Percentiles rank a stretch among this genome's conserved stretches.
Conservation (phyloP, 2,888 invertebrate genomes). For the Boloria euphrosyne region DNA sequence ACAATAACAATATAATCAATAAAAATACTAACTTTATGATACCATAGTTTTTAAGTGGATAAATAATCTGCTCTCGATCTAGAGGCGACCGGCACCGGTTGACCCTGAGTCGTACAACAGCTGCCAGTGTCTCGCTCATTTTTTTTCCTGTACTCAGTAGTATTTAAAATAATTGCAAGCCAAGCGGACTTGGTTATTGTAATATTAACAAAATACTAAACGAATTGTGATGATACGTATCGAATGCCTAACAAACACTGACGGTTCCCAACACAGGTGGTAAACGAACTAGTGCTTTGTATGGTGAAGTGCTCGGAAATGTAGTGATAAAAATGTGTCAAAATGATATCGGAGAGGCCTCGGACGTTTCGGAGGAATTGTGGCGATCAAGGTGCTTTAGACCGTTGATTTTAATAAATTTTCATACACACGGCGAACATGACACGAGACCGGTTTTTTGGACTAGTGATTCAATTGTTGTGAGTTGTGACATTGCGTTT, state of each 20-base stretch:
- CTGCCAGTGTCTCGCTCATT: slow-evolving; percentile 59
- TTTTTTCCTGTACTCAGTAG: slow-evolving; percentile 49
- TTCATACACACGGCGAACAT: slow-evolving; percentile 41
- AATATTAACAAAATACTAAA: slow-evolving; percentile 3
- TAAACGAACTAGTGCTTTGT: slow-evolving; percentile 21
- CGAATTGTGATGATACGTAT: not conserved
- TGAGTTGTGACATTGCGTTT: slow-evolving; percentile 32
- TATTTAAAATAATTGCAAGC: slow-evolving; percentile 39
- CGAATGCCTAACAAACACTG: slow-evolving; percentile 27
- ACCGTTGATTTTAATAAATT: slow-evolving; percentile 45
- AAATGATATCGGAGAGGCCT: slow-evolving; percentile 78
- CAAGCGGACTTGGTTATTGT: slow-evolving; percentile 41
- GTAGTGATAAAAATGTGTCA: slow-evolving; percentile 65
- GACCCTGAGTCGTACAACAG: slow-evolving; percentile 73
- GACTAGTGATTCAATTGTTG: slow-evolving; percentile 44
- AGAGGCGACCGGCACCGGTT: slow-evolving; percentile 66
- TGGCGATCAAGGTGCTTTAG: slow-evolving; percentile 81
- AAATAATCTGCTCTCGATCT: slow-evolving; percentile 63
- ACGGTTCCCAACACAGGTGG: slow-evolving; percentile 29
- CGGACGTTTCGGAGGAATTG: slow-evolving; percentile 81
- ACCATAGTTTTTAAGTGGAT: slow-evolving; percentile 56
- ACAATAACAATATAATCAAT: not conserved
- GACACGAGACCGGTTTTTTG: slow-evolving; percentile 40
- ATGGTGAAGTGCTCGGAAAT: slow-evolving; percentile 43
- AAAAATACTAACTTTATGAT: slow-evolving; percentile 38